Conservation (phyloP, 2,888 invertebrate species). For the Parnassius glacialis region DNA sequence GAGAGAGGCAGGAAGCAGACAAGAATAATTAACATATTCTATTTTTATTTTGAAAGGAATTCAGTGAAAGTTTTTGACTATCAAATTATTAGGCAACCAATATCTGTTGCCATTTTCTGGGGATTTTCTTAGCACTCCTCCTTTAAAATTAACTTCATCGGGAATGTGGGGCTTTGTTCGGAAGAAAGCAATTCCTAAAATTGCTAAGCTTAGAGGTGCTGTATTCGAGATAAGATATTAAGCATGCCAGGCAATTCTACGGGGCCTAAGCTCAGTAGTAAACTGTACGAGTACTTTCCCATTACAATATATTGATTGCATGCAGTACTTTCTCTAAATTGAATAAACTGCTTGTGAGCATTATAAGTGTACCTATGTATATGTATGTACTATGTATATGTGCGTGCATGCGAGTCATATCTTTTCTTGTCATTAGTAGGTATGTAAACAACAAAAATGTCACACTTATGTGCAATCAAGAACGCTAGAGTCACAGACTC, state of each 20-base stretch:
- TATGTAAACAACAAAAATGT: too few species aligned
- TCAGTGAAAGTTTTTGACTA: too few species aligned
- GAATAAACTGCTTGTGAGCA: neutral
- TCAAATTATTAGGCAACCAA: too few species aligned
- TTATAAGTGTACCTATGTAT: neutral
- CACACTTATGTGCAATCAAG: too few species aligned
- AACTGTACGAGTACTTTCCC: constrained; percentile 1
- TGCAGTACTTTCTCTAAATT: neutral
- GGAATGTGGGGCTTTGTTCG: neutral
- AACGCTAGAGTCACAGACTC: too few species aligned
- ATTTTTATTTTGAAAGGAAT: too few species aligned
- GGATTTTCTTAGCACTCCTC: too few species aligned
- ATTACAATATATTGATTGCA: constrained; percentile 9
- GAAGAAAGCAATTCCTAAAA: constrained; percentile 9
- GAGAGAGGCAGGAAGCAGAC: too few species aligned
- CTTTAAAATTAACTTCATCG: too few species aligned
- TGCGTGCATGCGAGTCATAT: neutral
- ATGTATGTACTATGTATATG: neutral
- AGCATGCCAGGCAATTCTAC: neutral
- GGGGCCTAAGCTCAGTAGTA: neutral
- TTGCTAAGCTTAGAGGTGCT: neutral
- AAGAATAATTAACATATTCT: too few species aligned
- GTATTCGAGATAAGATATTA: constrained; percentile 11
- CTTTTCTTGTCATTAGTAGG: too few species aligned
- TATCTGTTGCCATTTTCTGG: too few species aligned